Conservation (phyloP, 2,888 invertebrate species). For the Cactoblastis cactorum region DNA sequence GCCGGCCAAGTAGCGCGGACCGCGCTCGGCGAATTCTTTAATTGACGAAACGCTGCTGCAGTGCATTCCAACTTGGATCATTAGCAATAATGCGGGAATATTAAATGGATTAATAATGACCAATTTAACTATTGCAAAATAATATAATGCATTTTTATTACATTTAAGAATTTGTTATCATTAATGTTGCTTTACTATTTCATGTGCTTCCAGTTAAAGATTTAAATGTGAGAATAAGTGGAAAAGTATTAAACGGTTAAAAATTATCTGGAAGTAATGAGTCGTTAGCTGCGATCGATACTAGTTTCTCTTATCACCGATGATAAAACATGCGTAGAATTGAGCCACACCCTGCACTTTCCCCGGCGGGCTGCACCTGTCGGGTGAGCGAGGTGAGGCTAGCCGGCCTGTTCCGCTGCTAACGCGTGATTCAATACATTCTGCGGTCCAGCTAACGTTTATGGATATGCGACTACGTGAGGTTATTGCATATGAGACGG, state of each 20-base stretch:
- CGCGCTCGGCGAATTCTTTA: conserved; percentile 65
- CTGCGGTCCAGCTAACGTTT: conserved; percentile 48
- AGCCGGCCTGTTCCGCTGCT: conserved; percentile 48
- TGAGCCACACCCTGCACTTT: conserved; percentile 71
- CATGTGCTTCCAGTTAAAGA: too few species aligned
- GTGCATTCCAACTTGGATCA: conserved; percentile 58
- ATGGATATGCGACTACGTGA: conserved; percentile 53
- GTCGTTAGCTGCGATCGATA: conserved; percentile 50
- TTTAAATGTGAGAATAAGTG: conserved; percentile 27
- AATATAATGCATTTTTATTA: background rate
- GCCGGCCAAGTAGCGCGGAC: conserved; percentile 50
- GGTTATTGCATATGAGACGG: conserved; percentile 53
- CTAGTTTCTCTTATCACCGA: conserved; percentile 72
- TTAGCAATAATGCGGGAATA: conserved; percentile 64
- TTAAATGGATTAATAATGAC: conserved; percentile 48
- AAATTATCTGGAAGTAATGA: conserved; percentile 45
- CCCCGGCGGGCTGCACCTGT: conserved; percentile 55
- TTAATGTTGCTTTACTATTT: too few species aligned
- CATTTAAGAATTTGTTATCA: background rate
- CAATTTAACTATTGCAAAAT: conserved; percentile 27
- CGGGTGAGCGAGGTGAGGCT: conserved; percentile 53
- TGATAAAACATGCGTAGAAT: conserved; percentile 72
- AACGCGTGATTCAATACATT: conserved; percentile 54
- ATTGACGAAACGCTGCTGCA: conserved; percentile 68
- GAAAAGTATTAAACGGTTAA: conserved; percentile 29